phyloP scores from a whole-genome alignment of 2,797 vertebrate species.

The Megaceryle alcyon region DNA sequence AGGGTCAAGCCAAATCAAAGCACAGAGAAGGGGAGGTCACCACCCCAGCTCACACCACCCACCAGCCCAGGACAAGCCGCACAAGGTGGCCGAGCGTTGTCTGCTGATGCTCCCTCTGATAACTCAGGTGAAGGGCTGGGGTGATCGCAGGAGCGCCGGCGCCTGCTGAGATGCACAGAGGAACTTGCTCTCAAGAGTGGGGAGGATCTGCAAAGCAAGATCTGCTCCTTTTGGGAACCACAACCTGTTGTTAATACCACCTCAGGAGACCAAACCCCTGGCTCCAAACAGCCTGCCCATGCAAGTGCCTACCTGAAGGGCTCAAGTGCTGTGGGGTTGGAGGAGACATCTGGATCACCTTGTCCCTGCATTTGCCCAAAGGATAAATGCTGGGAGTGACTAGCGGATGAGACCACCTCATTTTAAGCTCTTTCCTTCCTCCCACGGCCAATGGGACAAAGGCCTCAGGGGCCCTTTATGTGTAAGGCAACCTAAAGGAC shows the following conservation, averaged over 20 bases:
- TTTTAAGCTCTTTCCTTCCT: not conserved
- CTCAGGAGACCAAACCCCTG: not conserved
- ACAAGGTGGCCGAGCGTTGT: fast-evolving
- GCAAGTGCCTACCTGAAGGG: not conserved
- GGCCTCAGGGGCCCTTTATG: too few species aligned
- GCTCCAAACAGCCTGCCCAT: not conserved
- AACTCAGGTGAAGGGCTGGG: not conserved
- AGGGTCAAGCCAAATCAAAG: not conserved
- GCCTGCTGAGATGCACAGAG: not conserved
- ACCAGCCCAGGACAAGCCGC: fast-evolving
- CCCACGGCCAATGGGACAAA: not conserved
- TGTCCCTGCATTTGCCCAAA: not conserved
- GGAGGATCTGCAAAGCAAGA: not conserved
- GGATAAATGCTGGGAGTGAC: not conserved
- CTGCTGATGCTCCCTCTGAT: not conserved
- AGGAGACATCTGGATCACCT: not conserved
- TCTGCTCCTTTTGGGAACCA: not conserved
- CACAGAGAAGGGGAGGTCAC: not conserved
- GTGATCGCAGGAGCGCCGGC: fast-evolving
- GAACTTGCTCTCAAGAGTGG: not conserved
- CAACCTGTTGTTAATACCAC: not conserved
- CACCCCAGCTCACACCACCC: not conserved
- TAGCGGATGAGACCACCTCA: not conserved
- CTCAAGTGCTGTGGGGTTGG: not conserved
- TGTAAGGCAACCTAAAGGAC: not conserved